phyloP scores from a whole-genome alignment of 2,888 invertebrate species.

The Chironomus riparius region DNA sequence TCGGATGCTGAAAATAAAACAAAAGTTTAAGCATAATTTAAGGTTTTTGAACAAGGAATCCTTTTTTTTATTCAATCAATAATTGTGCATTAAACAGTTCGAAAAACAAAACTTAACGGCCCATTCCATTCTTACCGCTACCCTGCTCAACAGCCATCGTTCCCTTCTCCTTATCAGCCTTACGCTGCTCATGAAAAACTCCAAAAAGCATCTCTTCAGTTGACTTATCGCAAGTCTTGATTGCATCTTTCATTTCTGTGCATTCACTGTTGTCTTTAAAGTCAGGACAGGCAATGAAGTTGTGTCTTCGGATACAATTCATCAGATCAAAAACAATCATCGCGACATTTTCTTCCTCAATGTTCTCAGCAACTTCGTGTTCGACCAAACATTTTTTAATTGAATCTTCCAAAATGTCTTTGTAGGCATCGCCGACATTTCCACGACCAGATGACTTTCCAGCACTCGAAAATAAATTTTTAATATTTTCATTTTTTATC shows the following conservation, averaged over 20 bases:
- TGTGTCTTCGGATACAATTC: neutral
- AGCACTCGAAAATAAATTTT: neutral
- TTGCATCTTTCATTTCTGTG: neutral
- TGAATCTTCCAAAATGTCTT: neutral
- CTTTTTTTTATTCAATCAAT: no score
- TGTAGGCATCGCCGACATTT: neutral
- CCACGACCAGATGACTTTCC: neutral
- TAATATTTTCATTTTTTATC: neutral
- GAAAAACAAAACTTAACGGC: neutral
- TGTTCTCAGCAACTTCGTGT: neutral
- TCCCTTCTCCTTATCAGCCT: neutral
- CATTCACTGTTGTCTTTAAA: neutral
- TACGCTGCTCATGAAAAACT: neutral
- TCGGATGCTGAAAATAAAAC: no score
- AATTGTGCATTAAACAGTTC: no score
- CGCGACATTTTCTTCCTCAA: neutral
- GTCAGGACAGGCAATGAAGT: neutral
- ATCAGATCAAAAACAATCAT: neutral
- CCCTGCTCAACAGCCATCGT: neutral
- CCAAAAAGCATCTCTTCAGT: neutral
- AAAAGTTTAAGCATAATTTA: no score
- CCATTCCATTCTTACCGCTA: neutral
- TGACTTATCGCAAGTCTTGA: neutral
- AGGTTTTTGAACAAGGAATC: no score
- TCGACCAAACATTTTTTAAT: neutral